phyloP scores from a whole-genome alignment of 1,140 invertebrate genomes.

The Drosophila bifasciata region DNA sequence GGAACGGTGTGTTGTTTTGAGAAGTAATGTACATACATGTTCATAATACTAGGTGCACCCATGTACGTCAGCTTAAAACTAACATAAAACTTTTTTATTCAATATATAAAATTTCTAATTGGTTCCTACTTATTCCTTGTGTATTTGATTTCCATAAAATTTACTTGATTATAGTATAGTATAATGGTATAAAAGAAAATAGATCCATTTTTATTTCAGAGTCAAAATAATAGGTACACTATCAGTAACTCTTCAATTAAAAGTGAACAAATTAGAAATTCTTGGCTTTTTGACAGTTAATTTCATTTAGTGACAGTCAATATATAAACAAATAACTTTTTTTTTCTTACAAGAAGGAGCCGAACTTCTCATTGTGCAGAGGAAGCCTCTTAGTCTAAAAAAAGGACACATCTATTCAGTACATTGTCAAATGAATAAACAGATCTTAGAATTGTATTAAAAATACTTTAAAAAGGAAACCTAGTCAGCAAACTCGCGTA shows the following conservation, averaged over 20 bases:
- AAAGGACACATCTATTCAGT: not conserved
- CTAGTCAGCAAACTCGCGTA: slow-evolving; percentile 7
- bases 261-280: slow-evolving; percentile 3
- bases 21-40: too few species aligned
- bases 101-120: too few species aligned
- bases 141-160: too few species aligned
- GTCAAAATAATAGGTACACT: not conserved
- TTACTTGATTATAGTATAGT: too few species aligned
- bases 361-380: slow-evolving; percentile 1
- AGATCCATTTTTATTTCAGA: too few species aligned
- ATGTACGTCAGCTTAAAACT: too few species aligned
- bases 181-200: too few species aligned
- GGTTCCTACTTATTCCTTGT: too few species aligned
- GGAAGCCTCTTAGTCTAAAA: slow-evolving; percentile 1
- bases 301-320: slow-evolving; percentile 1
- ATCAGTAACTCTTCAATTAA: not conserved
- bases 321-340: not conserved
- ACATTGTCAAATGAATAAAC: slow-evolving; percentile 4
- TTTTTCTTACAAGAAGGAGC: not conserved
- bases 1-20: too few species aligned
- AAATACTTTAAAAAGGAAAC: slow-evolving; percentile 7
- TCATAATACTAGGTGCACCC: too few species aligned
- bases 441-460: slow-evolving; percentile 4
- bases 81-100: too few species aligned
- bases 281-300: not conserved